Conservation (phyloP, 2,797 vertebrate species). For the Micropoecilia bifurca region DNA sequence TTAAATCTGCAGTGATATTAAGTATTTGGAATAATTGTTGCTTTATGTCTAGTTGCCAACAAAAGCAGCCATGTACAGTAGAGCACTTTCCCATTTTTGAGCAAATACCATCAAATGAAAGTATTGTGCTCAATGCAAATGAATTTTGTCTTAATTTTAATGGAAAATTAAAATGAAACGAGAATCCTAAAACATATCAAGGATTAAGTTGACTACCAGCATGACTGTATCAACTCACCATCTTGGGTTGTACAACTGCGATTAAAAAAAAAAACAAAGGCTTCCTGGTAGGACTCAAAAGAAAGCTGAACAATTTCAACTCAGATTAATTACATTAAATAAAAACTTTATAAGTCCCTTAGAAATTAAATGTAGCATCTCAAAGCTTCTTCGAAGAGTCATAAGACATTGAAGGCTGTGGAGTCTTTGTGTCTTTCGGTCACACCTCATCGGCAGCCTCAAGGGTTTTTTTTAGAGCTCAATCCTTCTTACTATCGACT, state of each 20-base stretch:
- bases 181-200: neutral
- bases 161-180: neutral
- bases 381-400: neutral
- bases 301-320: neutral
- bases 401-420: neutral
- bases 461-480: neutral
- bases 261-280: neutral
- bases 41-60: neutral
- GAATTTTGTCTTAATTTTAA: neutral
- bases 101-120: neutral
- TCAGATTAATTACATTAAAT: neutral
- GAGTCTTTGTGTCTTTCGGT: neutral
- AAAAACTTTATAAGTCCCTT: neutral
- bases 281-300: neutral
- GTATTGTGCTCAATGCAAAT: neutral
- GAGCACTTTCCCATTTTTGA: neutral
- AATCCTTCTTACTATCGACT: too few species aligned
- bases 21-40: neutral
- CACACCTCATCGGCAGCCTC: neutral
- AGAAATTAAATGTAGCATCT: neutral
- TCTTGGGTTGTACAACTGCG: neutral
- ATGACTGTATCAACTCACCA: neutral
- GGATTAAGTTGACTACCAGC: neutral
- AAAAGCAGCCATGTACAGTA: neutral
- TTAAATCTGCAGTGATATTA: neutral